phyloP scores from a whole-genome alignment of 2,797 vertebrate species.

The Protonibea diacanthus region DNA sequence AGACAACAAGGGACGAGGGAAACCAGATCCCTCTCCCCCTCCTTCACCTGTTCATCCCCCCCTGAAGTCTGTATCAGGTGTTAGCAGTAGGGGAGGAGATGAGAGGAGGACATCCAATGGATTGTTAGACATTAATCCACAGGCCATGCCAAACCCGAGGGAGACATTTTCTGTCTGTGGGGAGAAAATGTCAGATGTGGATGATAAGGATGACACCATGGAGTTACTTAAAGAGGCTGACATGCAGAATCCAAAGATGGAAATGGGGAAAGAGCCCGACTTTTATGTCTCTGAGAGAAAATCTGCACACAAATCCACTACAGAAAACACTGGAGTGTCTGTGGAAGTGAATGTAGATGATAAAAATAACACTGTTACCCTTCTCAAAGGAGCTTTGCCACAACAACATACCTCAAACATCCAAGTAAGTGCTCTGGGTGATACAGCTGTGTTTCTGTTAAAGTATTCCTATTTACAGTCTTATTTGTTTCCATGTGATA shows the following conservation, averaged over 20 bases:
- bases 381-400: slow-evolving; percentile 48
- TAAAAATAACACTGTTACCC: slow-evolving; percentile 58
- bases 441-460: not conserved
- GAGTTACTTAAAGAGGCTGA: slow-evolving; percentile 84
- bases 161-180: slow-evolving; percentile 50
- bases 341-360: slow-evolving; percentile 29
- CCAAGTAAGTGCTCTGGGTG: slow-evolving; percentile 67
- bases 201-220: slow-evolving; percentile 79
- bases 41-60: slow-evolving; percentile 45
- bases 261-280: not conserved
- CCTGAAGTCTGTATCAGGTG: slow-evolving; percentile 61
- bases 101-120: slow-evolving; percentile 61
- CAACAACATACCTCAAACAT: slow-evolving; percentile 49
- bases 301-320: slow-evolving; percentile 30
- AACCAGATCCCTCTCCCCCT: slow-evolving; percentile 62
- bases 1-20: slow-evolving; percentile 63
- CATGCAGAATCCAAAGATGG: slow-evolving; percentile 40
- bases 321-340: slow-evolving; percentile 16
- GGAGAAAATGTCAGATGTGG: slow-evolving; percentile 54
- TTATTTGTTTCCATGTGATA: not conserved
- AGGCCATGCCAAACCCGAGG: slow-evolving; percentile 44
- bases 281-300: slow-evolving; percentile 30
- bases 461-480: not conserved
- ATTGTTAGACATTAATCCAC: slow-evolving; percentile 60
- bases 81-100: slow-evolving; percentile 57